Conservation (phyloP, 2,888 invertebrate genomes). For the Campoplex nolae region DNA sequence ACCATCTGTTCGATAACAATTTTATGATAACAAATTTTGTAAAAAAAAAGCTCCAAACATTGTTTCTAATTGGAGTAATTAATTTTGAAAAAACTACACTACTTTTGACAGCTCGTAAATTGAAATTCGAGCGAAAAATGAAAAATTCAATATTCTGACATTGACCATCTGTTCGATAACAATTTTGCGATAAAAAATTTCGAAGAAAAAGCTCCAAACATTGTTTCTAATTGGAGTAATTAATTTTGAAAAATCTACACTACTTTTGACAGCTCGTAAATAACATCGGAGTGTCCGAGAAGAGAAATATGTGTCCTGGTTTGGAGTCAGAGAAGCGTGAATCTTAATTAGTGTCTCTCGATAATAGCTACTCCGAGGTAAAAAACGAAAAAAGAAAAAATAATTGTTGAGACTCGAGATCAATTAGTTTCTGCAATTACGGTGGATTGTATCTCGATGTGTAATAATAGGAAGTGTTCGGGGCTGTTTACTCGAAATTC, state of each 20-base stretch:
- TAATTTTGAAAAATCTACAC: not conserved
- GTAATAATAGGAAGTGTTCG: conserved; percentile 14
- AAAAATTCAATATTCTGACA: too few relatives aligned
- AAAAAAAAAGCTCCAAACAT: too few relatives aligned
- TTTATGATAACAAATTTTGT: too few relatives aligned
- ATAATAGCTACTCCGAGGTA: not conserved
- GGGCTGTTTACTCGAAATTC: conserved; percentile 28
- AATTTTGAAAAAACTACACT: not conserved
- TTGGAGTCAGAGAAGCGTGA: not conserved
- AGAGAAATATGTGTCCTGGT: not conserved
- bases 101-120: not conserved
- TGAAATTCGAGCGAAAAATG: too few relatives aligned
- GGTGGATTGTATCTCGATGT: not conserved
- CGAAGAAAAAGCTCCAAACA: too few relatives aligned
- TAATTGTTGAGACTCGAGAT: not conserved
- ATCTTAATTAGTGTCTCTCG: conserved; percentile 2
- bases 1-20: not conserved
- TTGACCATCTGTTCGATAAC: not conserved
- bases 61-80: too few relatives aligned
- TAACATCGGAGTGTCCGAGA: not conserved
- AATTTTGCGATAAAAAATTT: too few relatives aligned
- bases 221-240: too few relatives aligned
- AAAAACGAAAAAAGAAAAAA: not conserved
- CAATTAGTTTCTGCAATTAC: conserved; percentile 5
- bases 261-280: not conserved